These are phyloP conservation scores for Eristalinus aeneus DNA, from an alignment of 2,888 invertebrate genomes.

Conservation along the genomic window DNA sequence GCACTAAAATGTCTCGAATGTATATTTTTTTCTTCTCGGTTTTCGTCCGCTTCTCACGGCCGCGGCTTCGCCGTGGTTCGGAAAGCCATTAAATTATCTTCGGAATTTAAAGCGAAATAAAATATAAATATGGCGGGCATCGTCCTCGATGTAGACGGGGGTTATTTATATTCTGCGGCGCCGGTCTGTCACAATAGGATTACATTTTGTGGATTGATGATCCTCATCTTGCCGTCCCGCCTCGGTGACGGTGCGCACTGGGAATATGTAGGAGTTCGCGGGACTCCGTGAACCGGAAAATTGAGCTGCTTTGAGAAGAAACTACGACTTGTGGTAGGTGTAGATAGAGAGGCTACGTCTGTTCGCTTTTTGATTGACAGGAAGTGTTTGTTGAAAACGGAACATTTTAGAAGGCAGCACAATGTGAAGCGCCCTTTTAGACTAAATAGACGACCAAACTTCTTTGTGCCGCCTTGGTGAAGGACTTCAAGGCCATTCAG, in stretches of 20 bases:
- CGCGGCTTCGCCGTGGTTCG: slow-evolving; percentile 9
- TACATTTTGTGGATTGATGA: slow-evolving; percentile 9
- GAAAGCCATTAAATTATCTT: slow-evolving; percentile 36
- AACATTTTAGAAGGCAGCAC: too few species aligned
- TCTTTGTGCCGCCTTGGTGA: too few species aligned
- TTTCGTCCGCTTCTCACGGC: not conserved
- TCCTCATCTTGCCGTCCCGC: not conserved
- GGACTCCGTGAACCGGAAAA: not conserved
- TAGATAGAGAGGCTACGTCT: not conserved
- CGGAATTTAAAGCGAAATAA: slow-evolving; percentile 32
- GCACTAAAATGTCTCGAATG: slow-evolving; percentile 12
- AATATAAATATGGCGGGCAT: slow-evolving; percentile 4
- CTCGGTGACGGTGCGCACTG: not conserved
- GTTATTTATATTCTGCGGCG: slow-evolving; percentile 22
- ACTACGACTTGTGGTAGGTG: not conserved
- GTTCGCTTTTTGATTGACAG: not conserved
- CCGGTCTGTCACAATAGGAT: slow-evolving; percentile 22
- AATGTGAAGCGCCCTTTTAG: too few species aligned
- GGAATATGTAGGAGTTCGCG: not conserved
- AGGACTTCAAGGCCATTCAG: too few species aligned
- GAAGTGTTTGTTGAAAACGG: too few species aligned
- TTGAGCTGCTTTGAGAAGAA: not conserved
- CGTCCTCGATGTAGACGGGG: too few species aligned
- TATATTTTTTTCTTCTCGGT: slow-evolving; percentile 1
- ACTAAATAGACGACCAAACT: too few species aligned